phyloP scores from a whole-genome alignment of 2,797 vertebrate genomes.

The Balearica regulorum region DNA sequence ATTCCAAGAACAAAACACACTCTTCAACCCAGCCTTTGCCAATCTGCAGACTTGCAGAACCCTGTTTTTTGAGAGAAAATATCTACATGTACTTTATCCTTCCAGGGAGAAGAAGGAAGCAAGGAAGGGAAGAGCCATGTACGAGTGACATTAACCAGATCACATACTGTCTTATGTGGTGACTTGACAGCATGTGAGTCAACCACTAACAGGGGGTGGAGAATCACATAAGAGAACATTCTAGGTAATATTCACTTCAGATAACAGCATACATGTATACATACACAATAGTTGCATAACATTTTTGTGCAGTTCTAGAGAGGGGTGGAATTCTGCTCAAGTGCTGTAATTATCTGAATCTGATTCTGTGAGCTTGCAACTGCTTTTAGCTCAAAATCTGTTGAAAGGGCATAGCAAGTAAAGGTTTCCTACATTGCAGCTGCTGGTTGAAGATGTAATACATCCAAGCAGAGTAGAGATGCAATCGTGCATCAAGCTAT shows the following conservation, averaged over 20 bases:
- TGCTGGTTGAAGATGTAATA: conserved; percentile 43
- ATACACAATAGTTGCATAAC: not conserved
- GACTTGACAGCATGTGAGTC: not conserved
- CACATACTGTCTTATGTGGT: not conserved
- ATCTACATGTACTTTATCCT: not conserved
- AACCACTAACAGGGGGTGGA: not conserved
- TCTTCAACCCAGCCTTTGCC: not conserved
- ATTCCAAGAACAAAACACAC: not conserved
- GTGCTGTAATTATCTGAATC: not conserved
- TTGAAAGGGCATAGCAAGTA: conserved; percentile 29
- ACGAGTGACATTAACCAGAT: not conserved
- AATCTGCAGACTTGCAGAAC: not conserved
- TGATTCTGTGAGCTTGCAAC: not conserved
- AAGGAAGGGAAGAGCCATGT: not conserved
- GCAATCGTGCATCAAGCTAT: conserved; percentile 60
- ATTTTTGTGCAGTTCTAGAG: not conserved
- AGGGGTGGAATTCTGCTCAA: not conserved
- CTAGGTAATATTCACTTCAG: not conserved
- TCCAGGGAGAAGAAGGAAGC: not conserved
- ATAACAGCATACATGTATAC: not conserved
- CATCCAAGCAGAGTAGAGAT: conserved; percentile 57
- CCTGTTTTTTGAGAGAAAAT: not conserved
- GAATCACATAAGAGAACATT: not conserved
- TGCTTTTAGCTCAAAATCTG: conserved; percentile 8
- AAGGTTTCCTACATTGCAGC: not conserved